Conservation (phyloP, 2,797 vertebrate species). For the Denticeps clupeoides region DNA sequence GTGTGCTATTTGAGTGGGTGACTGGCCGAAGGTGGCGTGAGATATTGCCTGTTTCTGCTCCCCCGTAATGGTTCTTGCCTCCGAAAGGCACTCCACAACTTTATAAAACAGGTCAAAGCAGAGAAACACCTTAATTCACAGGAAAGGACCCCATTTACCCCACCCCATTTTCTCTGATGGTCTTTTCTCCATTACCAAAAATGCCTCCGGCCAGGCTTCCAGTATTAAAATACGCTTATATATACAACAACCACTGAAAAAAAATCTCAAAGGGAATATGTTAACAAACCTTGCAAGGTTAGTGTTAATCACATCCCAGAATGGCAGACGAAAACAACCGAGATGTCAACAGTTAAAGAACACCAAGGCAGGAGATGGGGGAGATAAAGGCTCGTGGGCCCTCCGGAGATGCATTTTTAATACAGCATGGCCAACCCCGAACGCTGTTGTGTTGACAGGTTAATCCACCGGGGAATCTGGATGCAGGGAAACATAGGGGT, state of each 20-base stretch:
- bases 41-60: slow-evolving; percentile 22
- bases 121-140: not conserved
- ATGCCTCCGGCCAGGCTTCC: too few relatives aligned
- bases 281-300: too few relatives aligned
- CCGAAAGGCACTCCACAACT: slow-evolving; percentile 4
- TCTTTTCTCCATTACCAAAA: too few relatives aligned
- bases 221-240: too few relatives aligned
- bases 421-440: slow-evolving; percentile 5
- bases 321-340: not conserved
- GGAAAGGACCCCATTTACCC: too few relatives aligned
- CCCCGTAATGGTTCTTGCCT: slow-evolving; percentile 15
- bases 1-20: slow-evolving; percentile 14
- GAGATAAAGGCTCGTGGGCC: not conserved
- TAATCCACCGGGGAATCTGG: slow-evolving; percentile 22
- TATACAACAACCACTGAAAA: too few relatives aligned
- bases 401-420: not conserved
- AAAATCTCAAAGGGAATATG: too few relatives aligned
- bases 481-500: too few relatives aligned
- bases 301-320: too few relatives aligned
- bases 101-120: slow-evolving; percentile 12
- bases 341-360: not conserved
- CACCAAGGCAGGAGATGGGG: not conserved
- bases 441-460: slow-evolving; percentile 8
- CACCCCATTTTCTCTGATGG: too few relatives aligned
- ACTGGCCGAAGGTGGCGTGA: slow-evolving; percentile 12